phyloP scores from a whole-genome alignment of 2,113 vertebrate genomes.

The Ia io region DNA sequence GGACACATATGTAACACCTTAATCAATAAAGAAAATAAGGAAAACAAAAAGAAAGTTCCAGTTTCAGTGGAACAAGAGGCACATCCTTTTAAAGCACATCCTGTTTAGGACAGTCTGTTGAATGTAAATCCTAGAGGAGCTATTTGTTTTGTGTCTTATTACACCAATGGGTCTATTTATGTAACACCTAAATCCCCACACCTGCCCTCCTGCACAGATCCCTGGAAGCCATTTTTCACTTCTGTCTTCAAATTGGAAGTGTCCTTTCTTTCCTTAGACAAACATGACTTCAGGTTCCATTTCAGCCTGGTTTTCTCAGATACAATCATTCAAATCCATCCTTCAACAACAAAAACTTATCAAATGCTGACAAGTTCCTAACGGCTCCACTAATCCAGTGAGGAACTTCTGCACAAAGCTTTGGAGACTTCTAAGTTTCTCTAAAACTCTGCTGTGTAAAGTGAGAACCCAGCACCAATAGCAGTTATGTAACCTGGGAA shows the following conservation, averaged over 20 bases:
- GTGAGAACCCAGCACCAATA: neutral
- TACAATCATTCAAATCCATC: neutral
- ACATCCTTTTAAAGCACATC: neutral
- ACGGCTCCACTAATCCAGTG: neutral
- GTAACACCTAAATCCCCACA: neutral
- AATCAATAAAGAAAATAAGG: too few species aligned
- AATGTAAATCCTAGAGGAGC: neutral
- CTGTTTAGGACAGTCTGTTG: neutral
- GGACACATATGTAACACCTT: too few species aligned
- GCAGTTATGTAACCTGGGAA: neutral
- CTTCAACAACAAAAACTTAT: neutral
- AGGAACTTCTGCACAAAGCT: neutral
- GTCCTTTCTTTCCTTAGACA: neutral
- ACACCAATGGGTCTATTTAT: fast-evolving
- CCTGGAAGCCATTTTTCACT: neutral
- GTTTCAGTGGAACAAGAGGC: neutral
- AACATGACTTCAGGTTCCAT: neutral
- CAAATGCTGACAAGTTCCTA: neutral
- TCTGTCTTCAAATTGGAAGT: neutral
- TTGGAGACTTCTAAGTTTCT: neutral
- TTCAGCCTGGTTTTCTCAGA: neutral
- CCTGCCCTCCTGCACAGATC: neutral
- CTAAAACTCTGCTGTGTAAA: neutral
- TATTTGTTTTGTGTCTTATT: neutral
- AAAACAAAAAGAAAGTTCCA: neutral